These are phyloP conservation scores for Drosophila santomea DNA, from an alignment of 1,140 invertebrate species.

Conservation along the genomic window DNA sequence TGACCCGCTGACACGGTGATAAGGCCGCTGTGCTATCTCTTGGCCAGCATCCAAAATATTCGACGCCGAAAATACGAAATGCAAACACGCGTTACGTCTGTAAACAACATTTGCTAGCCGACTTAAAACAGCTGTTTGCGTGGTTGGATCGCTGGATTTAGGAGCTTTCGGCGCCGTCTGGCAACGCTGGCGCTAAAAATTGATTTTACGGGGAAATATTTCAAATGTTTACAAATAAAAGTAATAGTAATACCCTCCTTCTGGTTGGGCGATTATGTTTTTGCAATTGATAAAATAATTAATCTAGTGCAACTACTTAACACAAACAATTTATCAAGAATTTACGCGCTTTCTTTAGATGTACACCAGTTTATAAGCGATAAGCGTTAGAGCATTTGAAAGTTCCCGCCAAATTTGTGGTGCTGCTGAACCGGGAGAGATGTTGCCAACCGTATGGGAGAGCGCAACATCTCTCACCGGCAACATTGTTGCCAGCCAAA, in stretches of 20 bases:
- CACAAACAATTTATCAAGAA: too few species aligned
- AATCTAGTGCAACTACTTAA: too few species aligned
- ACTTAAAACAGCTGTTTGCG: not conserved
- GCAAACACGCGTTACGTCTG: conserved; percentile 6
- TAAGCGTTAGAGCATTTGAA: not conserved
- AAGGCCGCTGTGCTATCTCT: conserved; percentile 23
- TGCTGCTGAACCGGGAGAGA: too few species aligned
- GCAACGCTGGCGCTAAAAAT: not conserved
- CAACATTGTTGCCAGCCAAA: not conserved
- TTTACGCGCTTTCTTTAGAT: not conserved
- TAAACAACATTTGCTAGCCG: not conserved
- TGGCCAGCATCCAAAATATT: conserved; percentile 15
- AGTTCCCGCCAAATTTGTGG: not conserved
- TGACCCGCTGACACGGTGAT: conserved; percentile 1
- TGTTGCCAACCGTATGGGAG: not conserved
- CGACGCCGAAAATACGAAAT: not conserved
- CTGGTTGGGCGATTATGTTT: not conserved
- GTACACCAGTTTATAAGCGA: not conserved
- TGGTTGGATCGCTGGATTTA: not conserved
- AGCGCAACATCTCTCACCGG: not conserved
- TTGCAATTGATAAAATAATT: too few species aligned
- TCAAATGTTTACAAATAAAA: not conserved
- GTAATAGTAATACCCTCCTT: not conserved
- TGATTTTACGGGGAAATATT: not conserved
- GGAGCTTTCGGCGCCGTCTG: conserved; percentile 1